Percentiles rank a stretch among this genome's conserved stretches.
Evolutionary conservation across 2,797 vertebrate genomes (phyloP).

Genomic region (Rhodeus uyekii): DNA sequence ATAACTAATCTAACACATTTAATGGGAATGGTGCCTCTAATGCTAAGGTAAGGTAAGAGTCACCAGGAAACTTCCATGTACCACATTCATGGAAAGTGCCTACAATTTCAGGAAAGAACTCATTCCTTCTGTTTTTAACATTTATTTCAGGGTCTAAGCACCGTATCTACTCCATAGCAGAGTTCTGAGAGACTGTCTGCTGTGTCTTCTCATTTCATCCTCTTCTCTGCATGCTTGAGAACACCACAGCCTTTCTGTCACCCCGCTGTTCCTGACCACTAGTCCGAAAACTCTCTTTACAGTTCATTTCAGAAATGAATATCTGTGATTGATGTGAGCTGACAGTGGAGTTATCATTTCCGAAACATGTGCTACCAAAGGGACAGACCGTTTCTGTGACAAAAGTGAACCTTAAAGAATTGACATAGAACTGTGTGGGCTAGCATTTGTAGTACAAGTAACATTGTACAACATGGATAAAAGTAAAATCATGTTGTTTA

Average conservation of each 20-base stretch:
- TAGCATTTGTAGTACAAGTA: neutral
- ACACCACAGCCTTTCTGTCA: slow-evolving; percentile 31
- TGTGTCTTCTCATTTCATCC: slow-evolving; percentile 19
- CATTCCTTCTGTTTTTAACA: neutral
- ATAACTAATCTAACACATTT: neutral
- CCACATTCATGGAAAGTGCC: too few species aligned
- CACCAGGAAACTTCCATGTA: neutral
- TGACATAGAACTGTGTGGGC: neutral
- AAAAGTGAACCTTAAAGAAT: slow-evolving; percentile 2
- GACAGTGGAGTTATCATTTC: slow-evolving; percentile 31
- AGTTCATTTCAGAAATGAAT: slow-evolving; percentile 49
- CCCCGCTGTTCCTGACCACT: slow-evolving; percentile 42
- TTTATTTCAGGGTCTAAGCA: neutral
- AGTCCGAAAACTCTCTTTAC: slow-evolving; percentile 36
- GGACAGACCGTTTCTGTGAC: neutral
- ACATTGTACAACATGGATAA: neutral
- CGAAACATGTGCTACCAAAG: neutral
- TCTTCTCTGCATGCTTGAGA: slow-evolving; percentile 34
- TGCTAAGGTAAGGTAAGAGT: neutral
- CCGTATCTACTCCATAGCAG: neutral
- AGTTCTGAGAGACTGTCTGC: slow-evolving; percentile 6
- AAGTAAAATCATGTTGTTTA: neutral
- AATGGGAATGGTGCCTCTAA: neutral
- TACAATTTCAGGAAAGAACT: neutral
- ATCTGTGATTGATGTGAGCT: slow-evolving; percentile 41